A percentile compares a stretch with the other conserved stretches of the same genome.
Conservation (phyloP, 2,113 vertebrate genomes). For the Heterotilapia buettikoferi region DNA sequence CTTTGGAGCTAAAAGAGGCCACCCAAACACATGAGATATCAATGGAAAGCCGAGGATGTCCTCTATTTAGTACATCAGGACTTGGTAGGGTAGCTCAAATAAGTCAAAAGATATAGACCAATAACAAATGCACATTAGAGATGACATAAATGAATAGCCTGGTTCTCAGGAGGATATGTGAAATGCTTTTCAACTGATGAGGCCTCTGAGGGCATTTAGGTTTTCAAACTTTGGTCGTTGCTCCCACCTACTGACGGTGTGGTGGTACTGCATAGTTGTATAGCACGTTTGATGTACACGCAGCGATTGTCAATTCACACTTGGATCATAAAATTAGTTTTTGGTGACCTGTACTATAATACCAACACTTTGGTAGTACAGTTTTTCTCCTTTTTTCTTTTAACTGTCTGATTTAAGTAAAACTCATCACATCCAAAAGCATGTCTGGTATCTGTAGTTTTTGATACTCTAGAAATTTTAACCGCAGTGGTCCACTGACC, state of each 20-base stretch:
- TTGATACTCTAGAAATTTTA: background rate
- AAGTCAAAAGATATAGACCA: background rate
- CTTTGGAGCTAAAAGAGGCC: background rate
- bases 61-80: background rate
- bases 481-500: background rate
- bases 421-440: background rate
- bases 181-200: background rate
- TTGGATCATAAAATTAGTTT: background rate
- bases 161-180: background rate
- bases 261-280: conserved; percentile 1
- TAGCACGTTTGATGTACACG: background rate
- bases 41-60: background rate
- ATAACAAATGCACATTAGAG: background rate
- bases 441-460: background rate
- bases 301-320: background rate
- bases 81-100: background rate
- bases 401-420: background rate
- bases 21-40: background rate
- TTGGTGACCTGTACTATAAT: background rate
- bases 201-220: background rate
- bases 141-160: background rate
- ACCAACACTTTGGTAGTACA: background rate
- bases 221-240: background rate
- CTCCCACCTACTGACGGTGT: conserved; percentile 39
- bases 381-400: background rate